Evolutionary conservation across 2,113 vertebrate species (phyloP).

Genomic region (Plestiodon gilberti): DNA sequence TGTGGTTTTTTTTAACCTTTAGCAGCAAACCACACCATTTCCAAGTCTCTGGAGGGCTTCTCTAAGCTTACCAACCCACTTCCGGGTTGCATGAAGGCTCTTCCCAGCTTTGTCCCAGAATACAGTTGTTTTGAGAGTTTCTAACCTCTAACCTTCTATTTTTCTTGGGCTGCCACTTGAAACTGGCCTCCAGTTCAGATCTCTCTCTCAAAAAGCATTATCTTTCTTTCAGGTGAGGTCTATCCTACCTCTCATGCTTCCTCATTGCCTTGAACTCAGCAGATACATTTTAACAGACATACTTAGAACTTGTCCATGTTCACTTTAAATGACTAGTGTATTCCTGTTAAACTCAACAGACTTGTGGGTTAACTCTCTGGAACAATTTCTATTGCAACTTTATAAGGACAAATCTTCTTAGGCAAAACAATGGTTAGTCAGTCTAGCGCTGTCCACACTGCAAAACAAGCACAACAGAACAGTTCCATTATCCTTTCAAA

Average conservation of each 20-base stretch:
- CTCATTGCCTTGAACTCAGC: background rate
- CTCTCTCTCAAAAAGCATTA: background rate
- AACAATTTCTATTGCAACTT: too few species aligned
- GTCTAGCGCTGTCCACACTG: background rate
- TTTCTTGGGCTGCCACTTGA: background rate
- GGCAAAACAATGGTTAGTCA: background rate
- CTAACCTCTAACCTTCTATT: too few species aligned
- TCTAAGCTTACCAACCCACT: too few species aligned
- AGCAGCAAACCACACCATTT: too few species aligned
- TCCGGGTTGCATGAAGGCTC: too few species aligned
- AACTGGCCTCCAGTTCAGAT: background rate
- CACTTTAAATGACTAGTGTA: background rate
- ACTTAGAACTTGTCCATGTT: background rate
- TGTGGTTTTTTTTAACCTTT: too few species aligned
- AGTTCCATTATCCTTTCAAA: background rate
- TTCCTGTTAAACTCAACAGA: background rate
- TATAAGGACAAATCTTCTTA: background rate
- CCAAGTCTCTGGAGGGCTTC: too few species aligned
- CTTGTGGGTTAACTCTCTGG: too few species aligned
- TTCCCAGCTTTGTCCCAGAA: too few species aligned
- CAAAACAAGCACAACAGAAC: accelerated
- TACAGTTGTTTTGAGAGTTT: too few species aligned
- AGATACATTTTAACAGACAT: background rate
- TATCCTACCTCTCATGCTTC: background rate
- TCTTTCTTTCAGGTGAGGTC: background rate